A percentile compares a stretch with the other conserved stretches of the same genome.
Conservation (phyloP, 2,888 invertebrate species). For the Nudaria mundana region DNA sequence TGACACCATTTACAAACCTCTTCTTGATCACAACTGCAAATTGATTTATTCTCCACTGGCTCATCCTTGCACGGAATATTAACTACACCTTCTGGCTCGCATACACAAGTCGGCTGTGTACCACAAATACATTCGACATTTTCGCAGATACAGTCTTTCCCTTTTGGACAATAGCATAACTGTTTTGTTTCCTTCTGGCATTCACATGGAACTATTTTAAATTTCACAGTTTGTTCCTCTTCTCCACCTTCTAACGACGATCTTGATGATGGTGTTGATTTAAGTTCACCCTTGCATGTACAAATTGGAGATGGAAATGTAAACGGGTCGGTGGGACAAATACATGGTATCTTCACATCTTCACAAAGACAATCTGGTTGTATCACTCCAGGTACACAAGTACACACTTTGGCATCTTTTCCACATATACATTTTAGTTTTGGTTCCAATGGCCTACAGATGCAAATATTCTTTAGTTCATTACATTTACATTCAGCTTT, state of each 20-base stretch:
- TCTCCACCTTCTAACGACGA: conserved; percentile 7
- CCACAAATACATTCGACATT: conserved; percentile 53
- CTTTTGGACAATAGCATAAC: conserved; percentile 52
- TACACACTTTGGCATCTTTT: conserved; percentile 4
- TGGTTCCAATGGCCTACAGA: conserved; percentile 51
- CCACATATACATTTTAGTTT: conserved; percentile 39
- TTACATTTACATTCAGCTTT: conserved; percentile 53
- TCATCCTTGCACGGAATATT: conserved; percentile 39
- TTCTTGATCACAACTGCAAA: conserved; percentile 46
- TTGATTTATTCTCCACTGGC: conserved; percentile 40
- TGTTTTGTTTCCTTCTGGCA: conserved; percentile 53
- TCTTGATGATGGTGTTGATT: conserved; percentile 9
- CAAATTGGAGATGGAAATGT: conserved; percentile 59
- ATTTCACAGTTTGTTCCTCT: conserved; percentile 17
- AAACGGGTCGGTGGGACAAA: conserved; percentile 43
- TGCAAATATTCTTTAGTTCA: conserved; percentile 50
- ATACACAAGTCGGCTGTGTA: conserved; percentile 49
- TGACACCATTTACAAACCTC: conserved; percentile 1
- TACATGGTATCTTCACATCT: conserved; percentile 58
- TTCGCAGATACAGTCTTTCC: conserved; percentile 51
- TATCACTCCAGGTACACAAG: conserved; percentile 45
- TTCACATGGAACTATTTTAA: conserved; percentile 41
- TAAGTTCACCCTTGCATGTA: conserved; percentile 52
- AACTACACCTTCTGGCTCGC: conserved; percentile 43
- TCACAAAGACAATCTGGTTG: conserved; percentile 54